These are phyloP conservation scores for Mesitornis unicolor DNA, from an alignment of 2,113 vertebrate species.

Conservation along the genomic window DNA sequence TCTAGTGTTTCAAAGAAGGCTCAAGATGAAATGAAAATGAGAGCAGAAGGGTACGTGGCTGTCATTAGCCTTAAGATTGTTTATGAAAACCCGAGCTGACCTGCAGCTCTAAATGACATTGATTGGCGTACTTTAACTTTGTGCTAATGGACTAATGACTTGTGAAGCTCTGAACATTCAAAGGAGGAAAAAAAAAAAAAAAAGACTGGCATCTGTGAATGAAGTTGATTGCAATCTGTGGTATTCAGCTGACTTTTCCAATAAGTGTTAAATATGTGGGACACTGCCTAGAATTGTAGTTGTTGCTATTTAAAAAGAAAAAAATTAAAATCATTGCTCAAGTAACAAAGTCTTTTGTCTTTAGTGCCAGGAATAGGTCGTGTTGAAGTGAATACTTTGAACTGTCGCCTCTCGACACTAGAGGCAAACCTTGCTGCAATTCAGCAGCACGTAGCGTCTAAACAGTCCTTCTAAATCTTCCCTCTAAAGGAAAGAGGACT, in stretches of 20 bases:
- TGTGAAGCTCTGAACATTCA: constrained; percentile 25
- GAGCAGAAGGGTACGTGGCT: constrained; percentile 48
- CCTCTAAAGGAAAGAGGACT: neutral
- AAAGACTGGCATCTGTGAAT: constrained; percentile 17
- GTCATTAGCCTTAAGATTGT: constrained; percentile 57
- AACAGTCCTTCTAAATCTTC: neutral
- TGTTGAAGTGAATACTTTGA: neutral
- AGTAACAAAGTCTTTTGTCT: neutral
- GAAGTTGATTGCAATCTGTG: constrained; percentile 43
- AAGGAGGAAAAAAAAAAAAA: neutral
- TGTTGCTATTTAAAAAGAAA: neutral
- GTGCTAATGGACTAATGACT: constrained; percentile 61
- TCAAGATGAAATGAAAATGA: constrained; percentile 47
- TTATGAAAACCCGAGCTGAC: constrained; percentile 61
- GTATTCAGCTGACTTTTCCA: constrained; percentile 52
- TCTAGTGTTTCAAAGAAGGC: constrained; percentile 57
- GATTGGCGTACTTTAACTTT: constrained; percentile 53
- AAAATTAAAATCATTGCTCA: neutral
- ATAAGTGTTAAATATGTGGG: constrained; percentile 15
- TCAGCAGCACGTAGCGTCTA: neutral
- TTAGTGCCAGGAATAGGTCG: neutral
- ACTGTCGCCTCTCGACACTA: neutral
- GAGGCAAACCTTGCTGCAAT: neutral
- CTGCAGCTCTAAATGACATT: constrained; percentile 56
- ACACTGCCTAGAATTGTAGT: neutral